These are phyloP conservation scores for Andricus grossulariae DNA, from an alignment of 1,140 invertebrate species.

Conservation along the genomic window DNA sequence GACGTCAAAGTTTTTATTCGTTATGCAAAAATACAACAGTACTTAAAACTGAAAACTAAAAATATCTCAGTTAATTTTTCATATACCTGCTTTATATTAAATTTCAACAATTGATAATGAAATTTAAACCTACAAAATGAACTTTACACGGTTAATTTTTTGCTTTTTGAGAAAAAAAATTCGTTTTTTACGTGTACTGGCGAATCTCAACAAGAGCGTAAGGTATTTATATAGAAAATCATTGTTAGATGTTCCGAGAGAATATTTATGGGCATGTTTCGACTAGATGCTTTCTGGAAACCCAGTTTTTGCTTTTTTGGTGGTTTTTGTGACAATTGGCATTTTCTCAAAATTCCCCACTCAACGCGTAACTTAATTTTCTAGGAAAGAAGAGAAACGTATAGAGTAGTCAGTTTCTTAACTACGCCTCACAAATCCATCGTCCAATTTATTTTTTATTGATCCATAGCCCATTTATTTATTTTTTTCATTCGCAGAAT, in stretches of 20 bases:
- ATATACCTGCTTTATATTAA: neutral
- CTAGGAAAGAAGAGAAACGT: neutral
- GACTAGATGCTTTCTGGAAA: constrained; percentile 72
- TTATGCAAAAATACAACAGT: constrained; percentile 14
- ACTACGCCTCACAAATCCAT: neutral
- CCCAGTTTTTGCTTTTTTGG: constrained; percentile 60
- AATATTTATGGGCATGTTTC: constrained; percentile 74
- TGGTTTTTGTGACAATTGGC: constrained; percentile 66
- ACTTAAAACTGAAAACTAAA: neutral
- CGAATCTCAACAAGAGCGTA: constrained; percentile 39
- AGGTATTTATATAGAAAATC: constrained; percentile 53
- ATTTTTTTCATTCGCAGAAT: constrained; percentile 44
- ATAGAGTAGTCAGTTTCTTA: constrained; percentile 43
- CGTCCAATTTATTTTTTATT: constrained; percentile 41
- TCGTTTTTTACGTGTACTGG: constrained; percentile 17
- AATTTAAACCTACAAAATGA: constrained; percentile 12
- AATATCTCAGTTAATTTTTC: neutral
- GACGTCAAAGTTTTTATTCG: neutral
- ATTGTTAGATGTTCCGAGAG: constrained; percentile 69
- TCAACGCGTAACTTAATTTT: constrained; percentile 27
- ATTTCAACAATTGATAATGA: neutral
- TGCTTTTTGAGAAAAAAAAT: constrained; percentile 1
- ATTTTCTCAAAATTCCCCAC: constrained; percentile 72
- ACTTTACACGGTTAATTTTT: constrained; percentile 11
- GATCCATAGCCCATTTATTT: constrained; percentile 34